Evolutionary conservation across 2,888 invertebrate genomes (phyloP), one percentile per base, ranked within the genome.

Genomic region (Pachliopta kotzebuea): DNA sequence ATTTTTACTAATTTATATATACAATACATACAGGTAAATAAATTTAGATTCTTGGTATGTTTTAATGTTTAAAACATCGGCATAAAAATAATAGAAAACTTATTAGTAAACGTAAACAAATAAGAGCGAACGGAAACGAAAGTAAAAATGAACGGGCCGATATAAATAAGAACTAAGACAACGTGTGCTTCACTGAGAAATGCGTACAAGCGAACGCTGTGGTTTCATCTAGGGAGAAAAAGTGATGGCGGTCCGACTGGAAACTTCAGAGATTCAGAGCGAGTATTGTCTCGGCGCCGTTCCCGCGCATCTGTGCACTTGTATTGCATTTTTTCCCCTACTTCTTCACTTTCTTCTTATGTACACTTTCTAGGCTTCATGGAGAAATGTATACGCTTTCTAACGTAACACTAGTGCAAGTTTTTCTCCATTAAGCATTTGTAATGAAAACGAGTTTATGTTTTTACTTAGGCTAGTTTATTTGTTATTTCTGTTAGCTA

Each of bases 291-390:
- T 78, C 66, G 67, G 68, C 61, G 45, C 71, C 71, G 76, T 80
- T 85, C 85, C 81, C 83, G 83, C 82, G 75, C 71, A 78, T 78
- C 76, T 75, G 73, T 81, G 82, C 80, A 81, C 76, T 80, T 79
- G 78, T 77, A 79, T 78, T 83, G 85, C 83, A 74, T 76, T 87
- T 88, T 87, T 89, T 84, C 81, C 81, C 83, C 83, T 84, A 83
- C 83, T 87, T 88, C 85, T 88, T 90, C 90, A 91, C 91, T 91
- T 91, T 91, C 90, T 90, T 90, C 86, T 81, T 81, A 82, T 84
- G 80, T 84, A 87, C 86, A 90, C 91, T 91, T 90, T 91, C 90
- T 90, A 90, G 85, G 81, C 81, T 87, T 85, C 83, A 89, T 89
- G 90, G 90, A 84, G 88, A 91, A 89, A 88, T 88, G 86, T 76